These are phyloP conservation scores for Mustela lutreola DNA, from an alignment of 2,113 vertebrate species.

Conservation along the genomic window DNA sequence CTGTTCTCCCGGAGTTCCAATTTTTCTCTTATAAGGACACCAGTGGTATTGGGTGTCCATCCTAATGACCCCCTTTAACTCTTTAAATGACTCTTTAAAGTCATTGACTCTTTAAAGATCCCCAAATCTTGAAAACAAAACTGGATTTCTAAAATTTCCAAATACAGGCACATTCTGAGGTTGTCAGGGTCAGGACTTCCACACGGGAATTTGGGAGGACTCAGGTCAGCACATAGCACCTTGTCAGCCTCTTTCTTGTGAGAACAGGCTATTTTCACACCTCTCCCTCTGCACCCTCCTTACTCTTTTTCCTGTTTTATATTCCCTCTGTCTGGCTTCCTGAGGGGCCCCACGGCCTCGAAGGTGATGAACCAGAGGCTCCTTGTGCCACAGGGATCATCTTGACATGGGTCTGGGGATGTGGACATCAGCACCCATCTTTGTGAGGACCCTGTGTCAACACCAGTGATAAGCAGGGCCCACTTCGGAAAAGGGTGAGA, in stretches of 20 bases:
- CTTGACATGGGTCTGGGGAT: conserved; percentile 56
- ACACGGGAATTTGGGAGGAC: not conserved
- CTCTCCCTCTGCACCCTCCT: not conserved
- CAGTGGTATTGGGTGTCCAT: not conserved
- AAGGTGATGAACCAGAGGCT: conserved; percentile 51
- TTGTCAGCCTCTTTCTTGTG: not conserved
- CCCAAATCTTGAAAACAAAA: no score
- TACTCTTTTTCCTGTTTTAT: not conserved
- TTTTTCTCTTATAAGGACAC: not conserved
- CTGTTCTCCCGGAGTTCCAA: not conserved
- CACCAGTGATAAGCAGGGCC: conserved; percentile 51
- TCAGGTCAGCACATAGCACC: not conserved
- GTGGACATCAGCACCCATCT: conserved; percentile 27
- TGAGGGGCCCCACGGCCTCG: fast-evolving
- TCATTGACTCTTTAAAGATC: not conserved
- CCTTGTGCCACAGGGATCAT: conserved; percentile 60
- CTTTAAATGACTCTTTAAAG: not conserved
- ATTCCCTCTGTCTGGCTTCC: not conserved
- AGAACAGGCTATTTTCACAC: not conserved
- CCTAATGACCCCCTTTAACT: not conserved
- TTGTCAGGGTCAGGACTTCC: not conserved
- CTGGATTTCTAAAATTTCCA: not conserved
- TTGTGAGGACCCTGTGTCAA: conserved; percentile 33
- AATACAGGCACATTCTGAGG: not conserved
- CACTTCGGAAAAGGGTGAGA: not conserved